Percentiles rank a stretch among this genome's conserved stretches.
Evolutionary conservation across 92 coral and sea anemone genomes (phyloP).

Genomic region (Palythoa caribaeorum): DNA sequence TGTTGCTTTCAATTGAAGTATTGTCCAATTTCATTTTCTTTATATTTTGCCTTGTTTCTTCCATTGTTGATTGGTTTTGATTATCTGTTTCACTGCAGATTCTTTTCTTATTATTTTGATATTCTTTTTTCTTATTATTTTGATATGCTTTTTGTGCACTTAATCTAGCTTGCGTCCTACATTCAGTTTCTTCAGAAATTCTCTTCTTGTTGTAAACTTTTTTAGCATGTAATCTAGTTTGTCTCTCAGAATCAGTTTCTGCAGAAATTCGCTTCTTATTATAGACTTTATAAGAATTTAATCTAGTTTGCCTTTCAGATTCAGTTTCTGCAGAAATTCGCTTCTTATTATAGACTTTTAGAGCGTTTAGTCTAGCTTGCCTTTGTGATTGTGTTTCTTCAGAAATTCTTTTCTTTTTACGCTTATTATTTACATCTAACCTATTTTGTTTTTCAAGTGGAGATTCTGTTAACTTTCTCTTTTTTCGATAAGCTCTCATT

Average conservation of each 20-base stretch:
- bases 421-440: background rate
- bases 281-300: background rate
- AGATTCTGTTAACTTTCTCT: constrained; percentile 33
- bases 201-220: constrained; percentile 2
- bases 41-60: too few species aligned
- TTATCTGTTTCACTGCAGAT: background rate
- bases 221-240: too few species aligned
- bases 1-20: too few species aligned
- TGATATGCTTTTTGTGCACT: too few species aligned
- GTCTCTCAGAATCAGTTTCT: too few species aligned
- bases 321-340: constrained; percentile 16
- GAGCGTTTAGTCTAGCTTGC: constrained; percentile 11
- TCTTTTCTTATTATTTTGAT: too few species aligned
- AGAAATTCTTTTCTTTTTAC: background rate
- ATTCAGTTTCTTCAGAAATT: background rate
- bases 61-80: constrained; percentile 1
- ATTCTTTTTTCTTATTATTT: too few species aligned
- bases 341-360: background rate
- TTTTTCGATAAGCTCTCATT: constrained; percentile 26
- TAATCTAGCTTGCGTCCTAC: too few species aligned
- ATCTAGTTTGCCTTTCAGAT: constrained; percentile 12
- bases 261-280: constrained; percentile 15
- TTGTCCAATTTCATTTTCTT: too few species aligned
- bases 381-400: constrained; percentile 15
- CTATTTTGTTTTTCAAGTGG: constrained; percentile 24